Percentiles rank a stretch among this genome's conserved stretches.
Conservation (phyloP, 2,113 vertebrate genomes). For the Hyaena hyaena region DNA sequence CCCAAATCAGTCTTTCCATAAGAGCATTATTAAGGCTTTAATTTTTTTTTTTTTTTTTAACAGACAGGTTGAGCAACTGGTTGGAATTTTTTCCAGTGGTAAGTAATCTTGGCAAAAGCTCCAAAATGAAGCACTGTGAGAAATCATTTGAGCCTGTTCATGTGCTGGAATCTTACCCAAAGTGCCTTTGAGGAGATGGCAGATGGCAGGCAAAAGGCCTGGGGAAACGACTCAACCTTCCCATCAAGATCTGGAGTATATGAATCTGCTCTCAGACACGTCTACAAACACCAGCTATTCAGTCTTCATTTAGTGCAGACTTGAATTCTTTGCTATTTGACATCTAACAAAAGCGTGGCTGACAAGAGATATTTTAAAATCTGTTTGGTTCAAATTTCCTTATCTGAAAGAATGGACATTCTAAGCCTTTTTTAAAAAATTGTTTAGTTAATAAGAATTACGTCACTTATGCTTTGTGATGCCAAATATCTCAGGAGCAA, state of each 20-base stretch:
- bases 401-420: background rate
- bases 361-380: background rate
- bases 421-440: background rate
- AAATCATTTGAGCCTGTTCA: conserved; percentile 2
- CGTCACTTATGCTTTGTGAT: background rate
- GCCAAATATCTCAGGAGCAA: background rate
- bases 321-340: background rate
- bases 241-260: background rate
- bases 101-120: conserved; percentile 33
- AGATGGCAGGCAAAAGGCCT: background rate
- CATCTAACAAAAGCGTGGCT: conserved; percentile 12
- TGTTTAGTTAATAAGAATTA: conserved; percentile 32
- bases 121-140: conserved; percentile 38
- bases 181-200: background rate
- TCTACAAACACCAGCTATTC: background rate
- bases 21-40: background rate
- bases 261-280: conserved; percentile 7
- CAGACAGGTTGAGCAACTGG: background rate
- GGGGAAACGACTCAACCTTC: background rate
- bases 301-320: background rate
- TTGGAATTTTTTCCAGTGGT: conserved; percentile 13
- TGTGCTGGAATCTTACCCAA: background rate
- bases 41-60: conserved; percentile 20
- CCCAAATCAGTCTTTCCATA: background rate
- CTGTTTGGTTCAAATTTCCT: conserved; percentile 32